Percentiles rank a stretch among this genome's conserved stretches.
These are phyloP conservation scores for Medauroidea extradentata DNA, from an alignment of 1,140 invertebrate genomes.

Conservation along the genomic window DNA sequence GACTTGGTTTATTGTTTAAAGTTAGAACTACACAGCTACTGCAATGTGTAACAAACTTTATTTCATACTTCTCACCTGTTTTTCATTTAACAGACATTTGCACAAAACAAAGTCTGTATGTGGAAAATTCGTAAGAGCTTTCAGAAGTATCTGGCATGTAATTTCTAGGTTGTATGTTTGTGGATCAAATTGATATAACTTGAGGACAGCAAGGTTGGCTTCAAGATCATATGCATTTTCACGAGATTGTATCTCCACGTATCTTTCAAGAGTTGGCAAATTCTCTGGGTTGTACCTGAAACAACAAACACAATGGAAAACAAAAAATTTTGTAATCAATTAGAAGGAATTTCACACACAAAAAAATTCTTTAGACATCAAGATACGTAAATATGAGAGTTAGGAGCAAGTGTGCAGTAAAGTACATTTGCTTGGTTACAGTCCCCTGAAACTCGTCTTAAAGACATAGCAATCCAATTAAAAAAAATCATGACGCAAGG, in stretches of 20 bases:
- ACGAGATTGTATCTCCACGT: constrained; percentile 86
- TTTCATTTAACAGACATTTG: constrained; percentile 87
- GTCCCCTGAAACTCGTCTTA: too few species aligned
- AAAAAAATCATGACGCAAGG: too few species aligned
- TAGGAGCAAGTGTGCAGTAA: too few species aligned
- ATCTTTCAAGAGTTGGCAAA: constrained; percentile 80
- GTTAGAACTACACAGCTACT: too few species aligned
- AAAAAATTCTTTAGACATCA: too few species aligned
- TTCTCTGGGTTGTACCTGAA: constrained; percentile 92
- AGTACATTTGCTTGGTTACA: too few species aligned
- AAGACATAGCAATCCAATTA: too few species aligned
- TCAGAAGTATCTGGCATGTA: constrained; percentile 81
- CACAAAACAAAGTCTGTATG: constrained; percentile 96
- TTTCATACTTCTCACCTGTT: constrained; percentile 71
- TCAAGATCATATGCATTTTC: constrained; percentile 96
- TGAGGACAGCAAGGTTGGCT: constrained; percentile 89
- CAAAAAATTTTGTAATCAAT: not conserved
- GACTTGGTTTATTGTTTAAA: too few species aligned
- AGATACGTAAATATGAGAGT: too few species aligned
- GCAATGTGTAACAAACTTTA: not conserved
- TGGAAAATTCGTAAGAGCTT: constrained; percentile 93
- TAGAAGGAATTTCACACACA: not conserved
- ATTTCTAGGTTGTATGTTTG: constrained; percentile 78
- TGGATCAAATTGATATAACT: constrained; percentile 93
- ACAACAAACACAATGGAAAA: constrained; percentile 24